phyloP scores from a whole-genome alignment of 2,797 vertebrate genomes.

The Melanotaenia nigrans region DNA sequence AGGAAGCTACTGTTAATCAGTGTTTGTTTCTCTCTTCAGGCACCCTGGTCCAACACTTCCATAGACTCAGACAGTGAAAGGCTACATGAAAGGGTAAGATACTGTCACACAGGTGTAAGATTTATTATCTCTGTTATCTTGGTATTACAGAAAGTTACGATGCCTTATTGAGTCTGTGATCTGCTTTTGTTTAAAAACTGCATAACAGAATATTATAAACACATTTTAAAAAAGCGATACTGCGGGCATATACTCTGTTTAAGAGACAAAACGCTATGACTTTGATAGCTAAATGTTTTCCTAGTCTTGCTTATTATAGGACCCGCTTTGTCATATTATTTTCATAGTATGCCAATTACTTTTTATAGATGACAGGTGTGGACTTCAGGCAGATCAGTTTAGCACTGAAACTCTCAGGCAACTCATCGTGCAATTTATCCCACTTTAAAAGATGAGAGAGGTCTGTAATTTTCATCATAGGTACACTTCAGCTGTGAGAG shows the following conservation, averaged over 20 bases:
- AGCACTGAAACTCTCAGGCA: not conserved
- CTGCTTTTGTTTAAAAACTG: no score
- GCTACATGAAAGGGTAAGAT: slow-evolving; percentile 80
- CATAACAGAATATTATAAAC: no score
- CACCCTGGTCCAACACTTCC: slow-evolving; percentile 68
- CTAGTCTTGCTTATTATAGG: not conserved
- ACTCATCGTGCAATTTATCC: not conserved
- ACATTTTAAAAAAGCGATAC: no score
- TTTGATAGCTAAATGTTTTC: not conserved
- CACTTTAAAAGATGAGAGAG: no score
- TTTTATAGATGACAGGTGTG: not conserved
- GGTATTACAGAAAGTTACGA: no score
- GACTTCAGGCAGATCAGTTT: not conserved
- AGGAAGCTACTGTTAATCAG: not conserved
- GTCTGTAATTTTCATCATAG: no score
- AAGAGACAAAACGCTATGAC: no score
- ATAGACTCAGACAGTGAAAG: slow-evolving; percentile 80
- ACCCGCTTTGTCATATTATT: not conserved
- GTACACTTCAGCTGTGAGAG: no score
- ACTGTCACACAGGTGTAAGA: not conserved
- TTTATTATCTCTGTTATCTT: not conserved
- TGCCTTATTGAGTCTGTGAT: not conserved
- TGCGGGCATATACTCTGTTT: no score
- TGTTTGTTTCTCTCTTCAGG: slow-evolving; percentile 61
- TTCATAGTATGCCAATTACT: not conserved